Base-by-base conservation (phyloP, 2,113 vertebrate genomes). In the Parotia lawesii region DNA sequence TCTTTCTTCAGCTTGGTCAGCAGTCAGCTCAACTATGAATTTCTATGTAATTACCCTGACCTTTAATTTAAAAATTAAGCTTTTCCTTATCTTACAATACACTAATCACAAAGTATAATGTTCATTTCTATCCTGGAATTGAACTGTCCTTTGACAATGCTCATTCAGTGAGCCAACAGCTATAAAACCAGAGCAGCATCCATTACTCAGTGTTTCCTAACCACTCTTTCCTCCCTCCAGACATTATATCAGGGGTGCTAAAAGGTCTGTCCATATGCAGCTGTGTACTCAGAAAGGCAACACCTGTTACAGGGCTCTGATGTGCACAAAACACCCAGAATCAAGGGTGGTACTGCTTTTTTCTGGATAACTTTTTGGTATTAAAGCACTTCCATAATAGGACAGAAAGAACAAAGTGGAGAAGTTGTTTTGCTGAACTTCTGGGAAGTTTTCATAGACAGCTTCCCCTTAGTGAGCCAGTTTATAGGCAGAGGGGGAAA, bases 91-190 rank as follows among this genome's bases (percentile, higher is more conserved):
- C 29, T 10, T 61, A 10, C 5, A 57, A 60, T 8, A 64, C 1
- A 25, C 5, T 21, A 5, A 58, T 56, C 17, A 54, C 42, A 66
- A 88, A 70, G 6, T 5, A 19, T 18, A 53, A 48, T 0, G 0
- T 11, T 75, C 2, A 40, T 42, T 35, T 64, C 10, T 23, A 21
- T 5, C 18, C 76, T 87, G 6, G 40, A 87, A 48, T 15, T 22
- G 25, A 76, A 24, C 6, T 66, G 4, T 25, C 15, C 38, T 58
- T 86, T 29, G 76, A 20, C 4, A 22, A 44, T 11, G 2, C 3
- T 13, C 19, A 20, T 20, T 51, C 31, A 64, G 29, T 28, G 11
- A 87, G 23, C 18, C 7, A 54, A n/a, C 28, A 48, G 7, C 17
- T 31, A 10, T 1, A 45, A 81, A 90, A 71, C 12, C 33, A 48